A percentile compares a stretch with the other conserved stretches of the same genome.
These are phyloP conservation scores for Tribolium castaneum DNA, from an alignment of 1,140 invertebrate species.

Conservation along the genomic window DNA sequence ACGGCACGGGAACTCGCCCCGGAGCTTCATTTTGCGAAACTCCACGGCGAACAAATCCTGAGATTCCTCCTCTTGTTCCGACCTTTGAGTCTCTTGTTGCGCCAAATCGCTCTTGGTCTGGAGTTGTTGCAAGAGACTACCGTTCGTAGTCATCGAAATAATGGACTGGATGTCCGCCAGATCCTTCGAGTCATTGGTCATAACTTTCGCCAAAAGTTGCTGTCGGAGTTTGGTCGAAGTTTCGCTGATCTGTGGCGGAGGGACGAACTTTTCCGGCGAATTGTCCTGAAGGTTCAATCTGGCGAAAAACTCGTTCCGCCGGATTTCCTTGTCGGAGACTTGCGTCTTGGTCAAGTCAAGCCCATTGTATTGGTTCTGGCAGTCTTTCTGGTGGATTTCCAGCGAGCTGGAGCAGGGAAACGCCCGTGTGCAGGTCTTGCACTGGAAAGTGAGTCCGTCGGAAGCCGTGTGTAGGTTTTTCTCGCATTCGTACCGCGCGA, in stretches of 20 bases:
- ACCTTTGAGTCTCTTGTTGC: slow-evolving; percentile 60
- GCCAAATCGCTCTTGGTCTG: slow-evolving; percentile 65
- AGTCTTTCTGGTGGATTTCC: slow-evolving; percentile 73
- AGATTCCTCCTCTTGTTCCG: slow-evolving; percentile 75
- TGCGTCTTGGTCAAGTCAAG: slow-evolving; percentile 50
- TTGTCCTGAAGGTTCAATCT: slow-evolving; percentile 81
- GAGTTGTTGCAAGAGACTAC: slow-evolving; percentile 71
- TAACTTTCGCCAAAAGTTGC: slow-evolving; percentile 49
- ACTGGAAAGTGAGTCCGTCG: slow-evolving; percentile 75
- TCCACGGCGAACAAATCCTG: slow-evolving; percentile 84
- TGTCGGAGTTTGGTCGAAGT: slow-evolving; percentile 47
- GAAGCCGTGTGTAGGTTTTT: slow-evolving; percentile 73
- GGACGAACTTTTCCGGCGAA: slow-evolving; percentile 59
- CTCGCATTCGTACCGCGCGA: slow-evolving; percentile 79
- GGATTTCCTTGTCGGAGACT: slow-evolving; percentile 67
- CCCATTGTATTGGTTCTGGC: slow-evolving; percentile 60
- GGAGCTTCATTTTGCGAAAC: slow-evolving; percentile 85
- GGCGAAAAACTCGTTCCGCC: slow-evolving; percentile 82
- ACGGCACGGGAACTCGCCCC: slow-evolving; percentile 89
- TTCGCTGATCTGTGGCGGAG: background rate
- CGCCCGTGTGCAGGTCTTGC: slow-evolving; percentile 76
- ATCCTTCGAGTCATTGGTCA: slow-evolving; percentile 70
- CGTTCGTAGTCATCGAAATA: slow-evolving; percentile 77
- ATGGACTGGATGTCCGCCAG: slow-evolving; percentile 88
- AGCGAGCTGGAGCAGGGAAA: slow-evolving; percentile 81